These are phyloP conservation scores for Willisornis vidua DNA, from an alignment of 2,113 vertebrate species.

Conservation along the genomic window DNA sequence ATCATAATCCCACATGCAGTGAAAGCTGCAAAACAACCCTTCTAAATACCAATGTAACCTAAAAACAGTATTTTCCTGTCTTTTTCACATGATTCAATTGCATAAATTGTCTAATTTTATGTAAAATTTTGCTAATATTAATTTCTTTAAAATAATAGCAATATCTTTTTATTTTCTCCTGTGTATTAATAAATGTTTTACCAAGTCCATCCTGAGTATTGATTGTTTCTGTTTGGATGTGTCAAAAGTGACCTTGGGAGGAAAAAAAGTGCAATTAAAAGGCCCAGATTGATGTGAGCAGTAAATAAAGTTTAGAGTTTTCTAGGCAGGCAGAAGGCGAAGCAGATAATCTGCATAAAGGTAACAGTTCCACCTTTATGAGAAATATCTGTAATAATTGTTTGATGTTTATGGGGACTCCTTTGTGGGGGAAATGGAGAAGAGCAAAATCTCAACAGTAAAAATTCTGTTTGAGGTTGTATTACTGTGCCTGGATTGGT, in stretches of 20 bases:
- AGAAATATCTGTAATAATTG: neutral
- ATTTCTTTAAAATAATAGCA: neutral
- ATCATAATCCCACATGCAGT: neutral
- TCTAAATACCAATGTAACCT: neutral
- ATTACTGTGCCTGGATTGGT: neutral
- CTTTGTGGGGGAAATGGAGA: neutral
- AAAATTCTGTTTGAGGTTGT: neutral
- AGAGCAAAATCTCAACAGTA: neutral
- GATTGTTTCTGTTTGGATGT: neutral
- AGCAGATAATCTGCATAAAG: neutral
- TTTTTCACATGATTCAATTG: neutral
- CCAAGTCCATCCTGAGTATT: neutral
- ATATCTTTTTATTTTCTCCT: neutral
- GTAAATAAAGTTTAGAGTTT: neutral
- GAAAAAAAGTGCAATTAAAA: neutral
- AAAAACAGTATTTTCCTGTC: neutral
- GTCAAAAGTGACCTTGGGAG: neutral
- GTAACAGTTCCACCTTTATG: neutral
- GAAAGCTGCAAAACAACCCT: neutral
- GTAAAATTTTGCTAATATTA: neutral
- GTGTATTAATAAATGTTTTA: neutral
- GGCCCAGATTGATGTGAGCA: neutral
- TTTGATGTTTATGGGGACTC: neutral
- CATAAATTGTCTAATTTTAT: neutral
- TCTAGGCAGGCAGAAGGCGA: neutral